Evolutionary conservation across 2,797 vertebrate genomes (phyloP), one percentile per base, ranked within the genome.

Genomic region (Dendrocincla tyrannina): DNA sequence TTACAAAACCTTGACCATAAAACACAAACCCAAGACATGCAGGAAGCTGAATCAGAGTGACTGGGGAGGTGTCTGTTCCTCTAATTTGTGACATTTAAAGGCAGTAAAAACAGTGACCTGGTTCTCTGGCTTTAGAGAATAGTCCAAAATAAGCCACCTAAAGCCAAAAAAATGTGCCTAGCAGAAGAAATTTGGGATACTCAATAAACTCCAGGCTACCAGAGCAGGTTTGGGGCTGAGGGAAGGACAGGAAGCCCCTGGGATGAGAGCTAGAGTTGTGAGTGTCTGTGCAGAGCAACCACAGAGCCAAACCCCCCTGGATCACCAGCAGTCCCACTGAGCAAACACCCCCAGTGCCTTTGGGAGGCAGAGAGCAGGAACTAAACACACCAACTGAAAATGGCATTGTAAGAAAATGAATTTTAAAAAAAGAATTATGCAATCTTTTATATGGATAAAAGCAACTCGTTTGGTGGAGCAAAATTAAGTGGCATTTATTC

Each of bases 281-380:
- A 82, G 33, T 55, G 47, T 73, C 44, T 58, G 74, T 37, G 32
- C 50, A 89, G 75, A 69, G 42, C 74, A 74, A 91, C 78, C 30
- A 73, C 23, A 28, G 47, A 62, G 81, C 32, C 87, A 91, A 89
- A 92, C 37, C 46, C 49, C 82, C 82, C 2, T 91, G 85, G 86
- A 92, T 49, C 66, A 19, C 52, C 80, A 96, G 92, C 81, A 96
- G 15, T 82, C 81, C 75, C 55, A 27, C 33, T 73, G 75, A 88
- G 64, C 84, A 89, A 66, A 88, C 58, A 87, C 35, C 73, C 82
- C 17, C 85, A 67, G 6, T 77, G 86, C 89, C 85, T 88, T 59
- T 49, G n/a, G 74, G 39, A 79, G 47, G 77, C 35, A 49, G 13
- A 77, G 30, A 85, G 70, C 60, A 91, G 37, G 30, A 73, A 93